Evolutionary conservation across 2,888 invertebrate genomes (phyloP), one percentile per base, ranked within the genome.

Genomic region (Phyllotreta cruciferae): DNA sequence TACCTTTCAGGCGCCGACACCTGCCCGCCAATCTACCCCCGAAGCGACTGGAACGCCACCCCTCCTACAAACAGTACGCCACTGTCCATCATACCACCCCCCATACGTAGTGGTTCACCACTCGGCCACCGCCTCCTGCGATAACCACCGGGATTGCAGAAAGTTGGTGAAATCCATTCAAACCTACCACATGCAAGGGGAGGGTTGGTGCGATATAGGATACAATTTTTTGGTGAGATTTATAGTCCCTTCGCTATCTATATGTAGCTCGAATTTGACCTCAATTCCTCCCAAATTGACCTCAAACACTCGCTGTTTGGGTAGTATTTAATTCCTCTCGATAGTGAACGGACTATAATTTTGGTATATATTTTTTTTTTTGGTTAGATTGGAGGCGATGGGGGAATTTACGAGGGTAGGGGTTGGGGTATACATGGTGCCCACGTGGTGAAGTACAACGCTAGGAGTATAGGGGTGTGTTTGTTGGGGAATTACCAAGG

Each of bases 341-440:
- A n/a, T n/a, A n/a, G n/a, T n/a, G n/a, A n/a, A n/a, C n/a, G n/a
- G n/a, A n/a, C n/a, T n/a, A n/a, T n/a, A n/a, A n/a, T n/a, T n/a
- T n/a, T n/a, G n/a, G n/a, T n/a, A n/a, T n/a, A 24, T 24, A 24
- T 24, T 24, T 24, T 1, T 13, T 47, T 49, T 47, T 64, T 56
- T 45, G 62, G 56, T 72, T 36, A 88, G 62, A 82, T 89, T 56
- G 88, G 88, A 7, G 85, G 86, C 38, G 88, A 88, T 73, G 88
- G 87, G 5, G 82, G 85, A 35, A 81, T 89, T 7, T 89, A 88
- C 71, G 88, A 88, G 78, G 89, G 88, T 1, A 76, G 83, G 0
- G 88, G 89, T 0, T 89, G 88, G 88, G 81, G 84, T 4, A 81
- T 82, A 41, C 81, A 82, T 7, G 88, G 88, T 0, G 84, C 87